phyloP scores from a whole-genome alignment of 2,888 invertebrate genomes.

The Stramonita haemastoma region DNA sequence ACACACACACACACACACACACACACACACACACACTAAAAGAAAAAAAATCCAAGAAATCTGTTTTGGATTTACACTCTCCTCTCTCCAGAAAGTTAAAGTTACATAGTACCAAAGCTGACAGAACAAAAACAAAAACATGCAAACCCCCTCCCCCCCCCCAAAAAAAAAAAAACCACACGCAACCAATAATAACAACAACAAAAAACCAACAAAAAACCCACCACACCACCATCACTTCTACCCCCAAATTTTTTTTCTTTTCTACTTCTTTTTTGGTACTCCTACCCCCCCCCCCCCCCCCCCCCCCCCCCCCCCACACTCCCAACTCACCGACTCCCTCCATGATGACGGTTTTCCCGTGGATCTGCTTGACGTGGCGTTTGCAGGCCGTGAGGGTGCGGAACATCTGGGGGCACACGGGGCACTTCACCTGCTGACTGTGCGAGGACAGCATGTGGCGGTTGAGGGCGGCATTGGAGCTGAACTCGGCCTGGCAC shows the following conservation, averaged over 20 bases:
- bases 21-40: no score
- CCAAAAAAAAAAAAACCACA: no score
- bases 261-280: neutral
- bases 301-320: neutral
- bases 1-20: no score
- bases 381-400: slow-evolving; percentile 58
- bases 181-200: no score
- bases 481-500: slow-evolving; percentile 71
- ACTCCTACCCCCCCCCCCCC: neutral
- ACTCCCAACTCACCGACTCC: neutral
- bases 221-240: no score
- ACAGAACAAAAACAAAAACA: no score
- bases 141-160: no score
- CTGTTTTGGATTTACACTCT: no score
- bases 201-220: no score
- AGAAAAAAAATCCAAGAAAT: no score
- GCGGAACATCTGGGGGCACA: slow-evolving; percentile 66
- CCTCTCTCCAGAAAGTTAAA: no score
- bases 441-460: slow-evolving; percentile 70
- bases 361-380: slow-evolving; percentile 54
- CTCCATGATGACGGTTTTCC: slow-evolving; percentile 23
- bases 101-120: no score
- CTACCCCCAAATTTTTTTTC: neutral
- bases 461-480: slow-evolving; percentile 72
- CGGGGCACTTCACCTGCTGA: slow-evolving; percentile 54